Evolutionary conservation across 2,888 invertebrate species (phyloP).

Genomic region (Plebejus anna): DNA sequence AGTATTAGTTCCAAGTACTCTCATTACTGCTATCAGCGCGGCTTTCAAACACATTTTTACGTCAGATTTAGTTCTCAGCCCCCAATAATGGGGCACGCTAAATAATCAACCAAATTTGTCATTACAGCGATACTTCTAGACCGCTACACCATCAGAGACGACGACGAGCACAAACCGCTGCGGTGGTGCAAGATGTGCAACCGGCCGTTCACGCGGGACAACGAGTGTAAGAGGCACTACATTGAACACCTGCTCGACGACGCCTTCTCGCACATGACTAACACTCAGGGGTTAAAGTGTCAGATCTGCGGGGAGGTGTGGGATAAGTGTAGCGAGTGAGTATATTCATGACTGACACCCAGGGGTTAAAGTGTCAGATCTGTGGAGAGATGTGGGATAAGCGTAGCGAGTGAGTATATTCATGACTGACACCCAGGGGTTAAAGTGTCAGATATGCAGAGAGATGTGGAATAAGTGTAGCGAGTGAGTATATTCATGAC

Average conservation of each 20-base stretch:
- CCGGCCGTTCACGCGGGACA: slow-evolving; percentile 42
- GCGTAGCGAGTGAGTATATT: slow-evolving; percentile 34
- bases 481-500: no score
- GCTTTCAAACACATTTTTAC: no score
- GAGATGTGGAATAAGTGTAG: no score
- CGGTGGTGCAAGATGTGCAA: slow-evolving; percentile 46
- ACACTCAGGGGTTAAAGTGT: no score
- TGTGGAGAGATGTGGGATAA: slow-evolving; percentile 40
- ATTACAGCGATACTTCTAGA: slow-evolving; percentile 31
- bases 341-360: not conserved
- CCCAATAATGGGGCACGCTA: no score
- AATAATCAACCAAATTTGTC: not conserved
- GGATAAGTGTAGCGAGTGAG: no score
- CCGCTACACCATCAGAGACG: not conserved
- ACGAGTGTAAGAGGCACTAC: slow-evolving; percentile 55
- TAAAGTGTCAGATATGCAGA: slow-evolving; percentile 1
- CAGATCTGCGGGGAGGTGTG: no score
- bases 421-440: no score
- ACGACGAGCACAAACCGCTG: slow-evolving; percentile 25
- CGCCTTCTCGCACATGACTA: slow-evolving; percentile 41
- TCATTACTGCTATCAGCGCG: no score
- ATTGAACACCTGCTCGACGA: slow-evolving; percentile 58
- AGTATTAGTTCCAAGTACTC: no score
- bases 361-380: slow-evolving; percentile 43
- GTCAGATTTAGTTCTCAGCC: no score